phyloP scores from a whole-genome alignment of 2,113 vertebrate species.

The Sinocyclocheilus anshuiensis region DNA sequence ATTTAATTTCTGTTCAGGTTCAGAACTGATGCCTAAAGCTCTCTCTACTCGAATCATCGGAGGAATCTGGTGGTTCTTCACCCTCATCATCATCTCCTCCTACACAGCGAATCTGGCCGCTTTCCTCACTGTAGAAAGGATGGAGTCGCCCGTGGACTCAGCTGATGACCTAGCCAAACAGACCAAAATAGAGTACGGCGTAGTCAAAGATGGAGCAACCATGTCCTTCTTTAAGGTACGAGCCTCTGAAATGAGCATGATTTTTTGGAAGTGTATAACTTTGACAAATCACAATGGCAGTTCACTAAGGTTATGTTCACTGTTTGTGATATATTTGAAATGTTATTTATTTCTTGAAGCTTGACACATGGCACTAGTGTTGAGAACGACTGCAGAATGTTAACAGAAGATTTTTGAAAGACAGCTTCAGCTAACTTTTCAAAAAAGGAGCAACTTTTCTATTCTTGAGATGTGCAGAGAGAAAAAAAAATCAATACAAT shows the following conservation, averaged over 20 bases:
- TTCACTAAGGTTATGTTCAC: background rate
- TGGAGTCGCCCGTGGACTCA: slow-evolving; percentile 95
- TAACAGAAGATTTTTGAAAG: slow-evolving; percentile 45
- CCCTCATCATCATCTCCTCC: slow-evolving; percentile 98
- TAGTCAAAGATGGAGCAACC: slow-evolving; percentile 94
- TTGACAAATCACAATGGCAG: background rate
- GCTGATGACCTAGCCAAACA: slow-evolving; percentile 97
- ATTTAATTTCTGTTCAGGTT: slow-evolving; percentile 76
- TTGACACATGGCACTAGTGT: background rate
- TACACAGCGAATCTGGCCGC: slow-evolving; percentile 97
- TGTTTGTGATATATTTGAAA: background rate
- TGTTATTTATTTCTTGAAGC: background rate
- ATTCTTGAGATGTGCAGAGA: background rate
- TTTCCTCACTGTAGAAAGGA: slow-evolving; percentile 95
- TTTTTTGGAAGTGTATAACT: background rate
- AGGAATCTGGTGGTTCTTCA: slow-evolving; percentile 99
- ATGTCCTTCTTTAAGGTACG: slow-evolving; percentile 98
- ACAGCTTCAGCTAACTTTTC: slow-evolving; percentile 46
- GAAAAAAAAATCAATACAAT: slow-evolving; percentile 45
- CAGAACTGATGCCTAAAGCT: slow-evolving; percentile 98
- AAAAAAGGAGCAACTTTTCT: slow-evolving; percentile 36
- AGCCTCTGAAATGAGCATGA: background rate
- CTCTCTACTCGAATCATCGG: slow-evolving; percentile 97
- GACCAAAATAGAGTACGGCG: slow-evolving; percentile 96
- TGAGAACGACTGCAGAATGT: background rate